phyloP scores from a whole-genome alignment of 2,113 vertebrate genomes.

The Pteronura brasiliensis region DNA sequence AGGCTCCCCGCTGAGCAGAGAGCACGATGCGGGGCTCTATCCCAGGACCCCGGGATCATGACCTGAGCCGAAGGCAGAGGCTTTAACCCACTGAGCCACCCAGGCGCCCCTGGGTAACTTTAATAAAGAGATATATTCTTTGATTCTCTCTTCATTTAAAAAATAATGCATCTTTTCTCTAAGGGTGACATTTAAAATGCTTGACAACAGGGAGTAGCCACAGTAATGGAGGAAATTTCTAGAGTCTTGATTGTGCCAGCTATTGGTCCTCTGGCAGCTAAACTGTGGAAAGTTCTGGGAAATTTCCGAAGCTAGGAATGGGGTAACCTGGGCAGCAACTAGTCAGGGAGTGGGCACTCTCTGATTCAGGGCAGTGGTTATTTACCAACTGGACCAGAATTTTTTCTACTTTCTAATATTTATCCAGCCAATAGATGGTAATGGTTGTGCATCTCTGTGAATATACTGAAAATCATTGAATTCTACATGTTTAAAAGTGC shows the following conservation, averaged over 20 bases:
- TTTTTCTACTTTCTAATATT: background rate
- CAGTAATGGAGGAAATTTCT: background rate
- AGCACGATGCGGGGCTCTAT: too few relatives aligned
- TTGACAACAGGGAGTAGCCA: background rate
- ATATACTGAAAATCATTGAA: background rate
- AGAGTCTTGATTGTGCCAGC: background rate
- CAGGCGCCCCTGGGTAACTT: background rate
- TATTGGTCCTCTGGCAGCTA: background rate
- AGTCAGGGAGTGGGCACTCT: background rate
- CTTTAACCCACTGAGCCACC: too few relatives aligned
- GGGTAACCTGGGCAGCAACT: background rate
- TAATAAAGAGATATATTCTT: slow-evolving; percentile 17
- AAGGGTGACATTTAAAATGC: slow-evolving; percentile 21
- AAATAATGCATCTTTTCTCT: background rate
- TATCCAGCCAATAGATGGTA: background rate
- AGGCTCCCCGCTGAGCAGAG: too few relatives aligned
- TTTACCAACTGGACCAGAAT: background rate
- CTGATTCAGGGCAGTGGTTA: background rate
- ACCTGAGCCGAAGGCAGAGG: too few relatives aligned
- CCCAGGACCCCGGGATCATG: too few relatives aligned
- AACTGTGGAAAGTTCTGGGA: background rate
- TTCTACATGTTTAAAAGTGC: background rate
- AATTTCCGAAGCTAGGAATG: background rate
- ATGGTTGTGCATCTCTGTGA: background rate
- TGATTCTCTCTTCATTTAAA: slow-evolving; percentile 26